phyloP scores from a whole-genome alignment of 2,113 vertebrate species.

The Gavia stellata region DNA sequence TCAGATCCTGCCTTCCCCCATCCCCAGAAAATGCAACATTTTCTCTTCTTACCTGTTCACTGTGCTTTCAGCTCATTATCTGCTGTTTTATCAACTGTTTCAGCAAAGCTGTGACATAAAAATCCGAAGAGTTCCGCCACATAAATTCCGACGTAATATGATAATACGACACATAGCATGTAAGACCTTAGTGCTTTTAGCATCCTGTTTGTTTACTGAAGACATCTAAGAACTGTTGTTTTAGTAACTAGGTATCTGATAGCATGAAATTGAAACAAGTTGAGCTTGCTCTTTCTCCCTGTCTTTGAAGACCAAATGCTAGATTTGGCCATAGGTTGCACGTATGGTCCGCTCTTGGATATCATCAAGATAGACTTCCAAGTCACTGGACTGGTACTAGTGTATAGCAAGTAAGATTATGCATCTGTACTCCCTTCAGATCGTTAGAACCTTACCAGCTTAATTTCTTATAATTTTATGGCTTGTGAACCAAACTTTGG shows the following conservation, averaged over 20 bases:
- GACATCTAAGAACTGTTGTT: neutral
- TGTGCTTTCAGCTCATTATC: neutral
- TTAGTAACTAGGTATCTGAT: neutral
- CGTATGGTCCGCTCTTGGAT: neutral
- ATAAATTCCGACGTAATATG: rapidly evolving
- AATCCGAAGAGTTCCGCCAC: neutral
- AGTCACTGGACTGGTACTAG: neutral
- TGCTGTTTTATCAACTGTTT: neutral
- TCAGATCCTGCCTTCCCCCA: neutral
- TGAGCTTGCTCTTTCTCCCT: neutral
- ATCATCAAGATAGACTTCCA: neutral
- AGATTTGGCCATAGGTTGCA: neutral
- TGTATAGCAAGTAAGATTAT: neutral
- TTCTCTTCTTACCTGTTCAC: neutral
- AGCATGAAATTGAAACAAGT: neutral
- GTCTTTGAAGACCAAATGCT: neutral
- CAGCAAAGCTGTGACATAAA: neutral
- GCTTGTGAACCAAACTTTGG: neutral
- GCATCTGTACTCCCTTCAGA: neutral
- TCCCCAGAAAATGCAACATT: neutral
- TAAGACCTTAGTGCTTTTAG: neutral
- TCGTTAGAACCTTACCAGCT: neutral
- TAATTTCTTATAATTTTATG: neutral
- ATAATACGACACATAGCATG: neutral
- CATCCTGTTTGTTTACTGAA: neutral